A percentile compares a stretch with the other conserved stretches of the same genome.
Evolutionary conservation across 2,113 vertebrate genomes (phyloP).

Genomic region (Limnothrissa miodon): DNA sequence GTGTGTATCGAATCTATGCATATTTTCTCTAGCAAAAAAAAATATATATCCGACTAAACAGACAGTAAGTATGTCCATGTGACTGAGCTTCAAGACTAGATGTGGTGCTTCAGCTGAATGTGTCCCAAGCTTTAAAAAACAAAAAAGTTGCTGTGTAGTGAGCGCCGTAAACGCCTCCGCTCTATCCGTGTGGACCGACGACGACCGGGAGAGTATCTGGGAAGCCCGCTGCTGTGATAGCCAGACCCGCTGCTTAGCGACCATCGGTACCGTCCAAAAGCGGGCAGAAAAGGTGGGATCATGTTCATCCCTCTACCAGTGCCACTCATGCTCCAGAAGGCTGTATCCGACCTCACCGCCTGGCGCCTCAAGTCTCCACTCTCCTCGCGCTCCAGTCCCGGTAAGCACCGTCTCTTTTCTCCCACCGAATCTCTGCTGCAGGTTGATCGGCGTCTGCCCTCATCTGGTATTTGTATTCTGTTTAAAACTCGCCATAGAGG

Average conservation of each 20-base stretch:
- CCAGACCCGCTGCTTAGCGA: no score
- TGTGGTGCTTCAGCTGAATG: not conserved
- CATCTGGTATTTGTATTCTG: not conserved
- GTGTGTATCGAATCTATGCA: not conserved
- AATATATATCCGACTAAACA: not conserved
- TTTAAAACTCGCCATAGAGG: not conserved
- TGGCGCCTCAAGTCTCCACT: slow-evolving; percentile 82
- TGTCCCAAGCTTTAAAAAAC: not conserved
- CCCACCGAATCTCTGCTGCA: not conserved
- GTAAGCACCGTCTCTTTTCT: slow-evolving; percentile 61
- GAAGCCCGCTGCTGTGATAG: not conserved
- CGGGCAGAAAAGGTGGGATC: slow-evolving; percentile 69
- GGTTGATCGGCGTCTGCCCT: not conserved
- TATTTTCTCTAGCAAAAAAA: slow-evolving; percentile 37
- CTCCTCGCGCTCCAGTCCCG: slow-evolving; percentile 76
- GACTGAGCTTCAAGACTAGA: not conserved
- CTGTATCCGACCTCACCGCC: slow-evolving; percentile 78
- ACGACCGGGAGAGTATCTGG: slow-evolving; percentile 19
- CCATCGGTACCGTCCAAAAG: slow-evolving; percentile 13
- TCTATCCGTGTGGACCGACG: not conserved
- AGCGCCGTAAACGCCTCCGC: not conserved
- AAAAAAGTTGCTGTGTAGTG: not conserved
- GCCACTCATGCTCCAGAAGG: slow-evolving; percentile 83
- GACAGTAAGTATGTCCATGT: not conserved
- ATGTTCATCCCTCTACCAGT: slow-evolving; percentile 75